Evolutionary conservation across 2,888 invertebrate genomes (phyloP), one percentile per base, ranked within the genome.

Genomic region (Ormyrus labotus): DNA sequence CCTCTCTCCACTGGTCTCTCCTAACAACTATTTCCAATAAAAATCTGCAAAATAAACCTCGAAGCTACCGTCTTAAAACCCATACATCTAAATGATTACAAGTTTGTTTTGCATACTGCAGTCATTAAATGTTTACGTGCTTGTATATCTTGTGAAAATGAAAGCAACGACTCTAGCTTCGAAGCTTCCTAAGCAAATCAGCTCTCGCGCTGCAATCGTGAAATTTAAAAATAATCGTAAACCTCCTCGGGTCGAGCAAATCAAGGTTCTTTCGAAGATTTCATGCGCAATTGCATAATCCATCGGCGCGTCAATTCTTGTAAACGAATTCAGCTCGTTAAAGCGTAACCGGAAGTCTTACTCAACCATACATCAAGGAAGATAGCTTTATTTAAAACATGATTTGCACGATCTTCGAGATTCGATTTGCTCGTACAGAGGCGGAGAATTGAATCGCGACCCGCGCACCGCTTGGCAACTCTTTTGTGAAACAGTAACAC

Each of bases 171-270:
- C 48, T 64, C 67, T 58, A 47, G 78, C 81, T 81, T 78, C 73
- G 65, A 78, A 78, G 70, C 34, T 78, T 55, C 57, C 57, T 72
- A 68, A 57, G 19, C 47, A 72, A 83, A 82, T 75, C 77, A 74
- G 64, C 86, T 86, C 85, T 85, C 86, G 86, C 85, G 87, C 88
- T 88, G 86, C 86, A 86, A 74, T 84, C 60, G 34, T 47, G 72
- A 72, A 81, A 81, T 65, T 69, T 45, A 11, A n/a, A 47, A 74
- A 72, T 48, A 51, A 51, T 45, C 53, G 53, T 57, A 73, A 61
- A 47, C 5, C 50, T 55, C 57, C 63, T 63, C 69, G 48, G 10
- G 7, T 65, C 81, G 80, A 82, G 78, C 82, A 80, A 83, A 82
- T 84, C 85, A 83, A 83, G 79, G 83, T 83, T 80, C 82, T 81